Percentiles rank a stretch among this genome's conserved stretches.
These are phyloP conservation scores for Pyralis farinalis DNA, from an alignment of 2,888 invertebrate species.

Conservation along the genomic window DNA sequence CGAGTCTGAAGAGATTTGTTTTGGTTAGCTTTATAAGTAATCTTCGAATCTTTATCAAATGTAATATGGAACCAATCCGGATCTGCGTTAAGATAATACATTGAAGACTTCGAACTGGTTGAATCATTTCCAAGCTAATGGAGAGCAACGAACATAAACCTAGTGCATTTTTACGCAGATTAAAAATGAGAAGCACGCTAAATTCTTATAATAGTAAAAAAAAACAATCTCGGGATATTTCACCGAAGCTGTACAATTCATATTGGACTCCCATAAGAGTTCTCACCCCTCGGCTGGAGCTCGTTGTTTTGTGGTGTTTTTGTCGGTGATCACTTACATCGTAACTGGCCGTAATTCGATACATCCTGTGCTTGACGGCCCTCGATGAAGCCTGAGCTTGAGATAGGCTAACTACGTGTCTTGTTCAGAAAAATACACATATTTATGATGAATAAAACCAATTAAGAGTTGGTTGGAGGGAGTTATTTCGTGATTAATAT, in stretches of 20 bases:
- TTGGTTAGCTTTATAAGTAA: too few relatives aligned
- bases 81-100: too few relatives aligned
- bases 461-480: too few relatives aligned
- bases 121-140: too few relatives aligned
- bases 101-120: too few relatives aligned
- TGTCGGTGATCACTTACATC: conserved; percentile 72
- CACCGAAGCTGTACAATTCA: conserved; percentile 73
- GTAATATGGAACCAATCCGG: too few relatives aligned
- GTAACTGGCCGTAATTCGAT: conserved; percentile 70
- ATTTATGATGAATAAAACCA: background rate
- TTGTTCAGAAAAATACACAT: too few relatives aligned
- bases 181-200: conserved; percentile 3
- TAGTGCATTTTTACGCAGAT: too few relatives aligned
- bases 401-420: background rate
- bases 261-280: conserved; percentile 60
- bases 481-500: too few relatives aligned
- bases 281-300: conserved; percentile 58
- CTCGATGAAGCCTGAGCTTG: conserved; percentile 13
- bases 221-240: conserved; percentile 44
- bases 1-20: too few relatives aligned
- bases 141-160: too few relatives aligned
- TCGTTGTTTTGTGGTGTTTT: conserved; percentile 57
- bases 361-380: conserved; percentile 70
- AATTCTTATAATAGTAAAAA: conserved; percentile 10
- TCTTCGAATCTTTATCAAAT: too few relatives aligned